Evolutionary conservation across 2,888 invertebrate species (phyloP).

Genomic region (Drosophila meridionalis): DNA sequence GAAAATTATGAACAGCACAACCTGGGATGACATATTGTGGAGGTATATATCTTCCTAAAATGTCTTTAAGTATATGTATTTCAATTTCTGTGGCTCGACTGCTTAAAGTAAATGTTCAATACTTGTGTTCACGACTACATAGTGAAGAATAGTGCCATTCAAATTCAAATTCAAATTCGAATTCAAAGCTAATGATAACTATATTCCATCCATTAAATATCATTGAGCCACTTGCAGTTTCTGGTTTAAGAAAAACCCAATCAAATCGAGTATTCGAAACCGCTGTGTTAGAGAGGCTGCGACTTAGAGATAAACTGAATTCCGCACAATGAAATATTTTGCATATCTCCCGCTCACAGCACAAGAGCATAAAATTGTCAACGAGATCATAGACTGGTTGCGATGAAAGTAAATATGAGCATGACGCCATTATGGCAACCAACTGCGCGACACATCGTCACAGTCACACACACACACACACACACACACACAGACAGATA

Average conservation of each 20-base stretch:
- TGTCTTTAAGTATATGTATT: neutral
- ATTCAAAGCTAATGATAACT: neutral
- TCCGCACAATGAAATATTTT: conserved; percentile 75
- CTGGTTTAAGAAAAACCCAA: neutral
- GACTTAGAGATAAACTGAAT: conserved; percentile 58
- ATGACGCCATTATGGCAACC: conserved; percentile 78
- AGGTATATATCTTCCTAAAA: neutral
- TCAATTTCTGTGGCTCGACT: neutral
- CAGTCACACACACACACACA: conserved; percentile 24
- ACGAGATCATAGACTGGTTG: conserved; percentile 75
- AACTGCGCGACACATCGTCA: conserved; percentile 64
- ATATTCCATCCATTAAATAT: neutral
- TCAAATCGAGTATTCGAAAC: conserved; percentile 10
- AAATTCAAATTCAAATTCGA: neutral
- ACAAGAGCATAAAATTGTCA: conserved; percentile 80
- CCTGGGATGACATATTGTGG: neutral
- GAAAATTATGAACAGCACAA: neutral
- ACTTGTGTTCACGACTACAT: neutral
- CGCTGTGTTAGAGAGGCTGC: conserved; percentile 1
- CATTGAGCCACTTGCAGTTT: neutral
- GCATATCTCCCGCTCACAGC: conserved; percentile 71
- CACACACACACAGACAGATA: neutral
- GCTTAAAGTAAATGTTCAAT: neutral
- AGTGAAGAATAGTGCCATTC: neutral
- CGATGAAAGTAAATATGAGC: conserved; percentile 80